Conservation (phyloP, 1,140 invertebrate species). For the Neelides sp. region DNA sequence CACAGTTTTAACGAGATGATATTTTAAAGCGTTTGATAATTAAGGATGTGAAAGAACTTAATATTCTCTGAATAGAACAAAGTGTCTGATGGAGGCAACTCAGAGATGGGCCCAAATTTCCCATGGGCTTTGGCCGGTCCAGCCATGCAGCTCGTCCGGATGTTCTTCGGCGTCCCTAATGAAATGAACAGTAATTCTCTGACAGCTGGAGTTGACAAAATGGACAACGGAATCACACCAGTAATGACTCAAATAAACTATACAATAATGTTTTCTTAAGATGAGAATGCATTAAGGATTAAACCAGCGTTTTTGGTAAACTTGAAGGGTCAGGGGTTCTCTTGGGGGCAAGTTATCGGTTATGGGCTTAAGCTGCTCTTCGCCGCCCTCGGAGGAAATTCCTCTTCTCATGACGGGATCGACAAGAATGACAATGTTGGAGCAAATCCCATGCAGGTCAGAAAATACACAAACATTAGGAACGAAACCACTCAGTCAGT, state of each 20-base stretch:
- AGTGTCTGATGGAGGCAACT: background rate
- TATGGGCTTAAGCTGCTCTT: conserved; percentile 66
- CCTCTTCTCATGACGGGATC: conserved; percentile 52
- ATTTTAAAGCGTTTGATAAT: too few relatives aligned
- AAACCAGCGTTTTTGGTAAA: background rate
- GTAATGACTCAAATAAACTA: conserved; percentile 10
- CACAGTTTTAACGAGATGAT: too few relatives aligned
- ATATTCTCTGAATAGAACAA: conserved; percentile 9
- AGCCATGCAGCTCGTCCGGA: conserved; percentile 22
- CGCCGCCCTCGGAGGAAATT: conserved; percentile 53
- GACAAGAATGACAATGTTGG: conserved; percentile 72
- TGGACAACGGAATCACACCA: conserved; percentile 17
- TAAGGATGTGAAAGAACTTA: too few relatives aligned
- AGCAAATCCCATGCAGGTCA: conserved; percentile 71
- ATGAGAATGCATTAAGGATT: too few relatives aligned
- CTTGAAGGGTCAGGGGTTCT: conserved; percentile 31
- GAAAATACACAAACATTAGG: too few relatives aligned
- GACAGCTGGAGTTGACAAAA: conserved; percentile 26
- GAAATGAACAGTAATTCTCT: conserved; percentile 24
- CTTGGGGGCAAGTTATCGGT: conserved; percentile 43
- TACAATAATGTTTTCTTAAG: background rate
- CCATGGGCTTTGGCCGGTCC: conserved; percentile 23
- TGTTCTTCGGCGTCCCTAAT: conserved; percentile 25
- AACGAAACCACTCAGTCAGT: too few relatives aligned
- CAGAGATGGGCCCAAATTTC: conserved; percentile 5